A percentile compares a stretch with the other conserved stretches of the same genome.
These are phyloP conservation scores for Pampusana beccarii DNA, from an alignment of 2,113 vertebrate species.

Conservation along the genomic window DNA sequence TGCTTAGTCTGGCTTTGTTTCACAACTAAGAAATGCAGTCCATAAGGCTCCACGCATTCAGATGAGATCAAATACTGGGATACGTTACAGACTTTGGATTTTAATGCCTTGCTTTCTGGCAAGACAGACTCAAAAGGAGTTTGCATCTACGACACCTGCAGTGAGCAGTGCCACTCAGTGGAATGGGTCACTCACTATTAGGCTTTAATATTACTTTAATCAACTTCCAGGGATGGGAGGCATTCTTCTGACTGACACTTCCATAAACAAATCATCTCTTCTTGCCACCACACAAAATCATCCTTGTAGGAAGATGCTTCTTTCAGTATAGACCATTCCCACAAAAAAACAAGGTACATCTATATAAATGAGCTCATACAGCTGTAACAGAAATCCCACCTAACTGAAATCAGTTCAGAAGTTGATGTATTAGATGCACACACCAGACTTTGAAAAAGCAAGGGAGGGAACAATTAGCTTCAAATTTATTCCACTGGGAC, in stretches of 20 bases:
- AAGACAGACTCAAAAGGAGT: neutral
- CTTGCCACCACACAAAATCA: neutral
- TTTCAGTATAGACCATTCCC: neutral
- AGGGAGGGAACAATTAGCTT: neutral
- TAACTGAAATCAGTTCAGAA: neutral
- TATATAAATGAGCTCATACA: neutral
- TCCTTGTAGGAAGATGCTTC: neutral
- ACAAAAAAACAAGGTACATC: neutral
- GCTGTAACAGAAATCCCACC: neutral
- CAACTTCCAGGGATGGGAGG: neutral
- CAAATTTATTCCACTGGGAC: neutral
- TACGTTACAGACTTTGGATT: neutral
- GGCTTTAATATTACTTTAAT: neutral
- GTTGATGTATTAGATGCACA: neutral
- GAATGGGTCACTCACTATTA: neutral
- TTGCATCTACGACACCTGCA: neutral
- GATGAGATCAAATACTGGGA: neutral
- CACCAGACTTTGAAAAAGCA: neutral
- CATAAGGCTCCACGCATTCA: rapidly evolving
- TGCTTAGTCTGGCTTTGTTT: neutral
- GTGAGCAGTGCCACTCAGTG: rapidly evolving
- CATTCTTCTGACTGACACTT: neutral
- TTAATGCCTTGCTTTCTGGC: neutral
- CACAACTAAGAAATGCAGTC: neutral
- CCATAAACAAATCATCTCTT: neutral